Conservation (phyloP, 2,797 vertebrate genomes). For the Steatocranus sp. region DNA sequence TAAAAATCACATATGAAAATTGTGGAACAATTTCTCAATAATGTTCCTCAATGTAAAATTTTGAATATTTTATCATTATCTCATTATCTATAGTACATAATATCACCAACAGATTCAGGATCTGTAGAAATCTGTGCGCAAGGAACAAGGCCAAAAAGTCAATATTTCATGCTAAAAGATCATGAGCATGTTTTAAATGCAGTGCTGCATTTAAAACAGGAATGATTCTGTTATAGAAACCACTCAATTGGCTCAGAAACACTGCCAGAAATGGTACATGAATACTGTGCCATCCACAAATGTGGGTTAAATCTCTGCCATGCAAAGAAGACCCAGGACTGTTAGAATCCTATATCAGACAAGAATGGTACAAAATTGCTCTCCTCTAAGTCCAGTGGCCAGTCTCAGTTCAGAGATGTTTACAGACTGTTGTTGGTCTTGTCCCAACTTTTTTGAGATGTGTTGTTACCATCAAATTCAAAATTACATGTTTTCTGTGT, state of each 20-base stretch:
- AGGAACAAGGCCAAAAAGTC: not conserved
- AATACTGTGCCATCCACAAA: not conserved
- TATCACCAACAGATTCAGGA: not conserved
- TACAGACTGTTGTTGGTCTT: fast-evolving
- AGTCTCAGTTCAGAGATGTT: not conserved
- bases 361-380: not conserved
- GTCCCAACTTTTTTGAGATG: not conserved
- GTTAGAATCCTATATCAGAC: not conserved
- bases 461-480: not conserved
- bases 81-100: not conserved
- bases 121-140: not conserved
- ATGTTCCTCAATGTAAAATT: not conserved
- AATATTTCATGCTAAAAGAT: fast-evolving
- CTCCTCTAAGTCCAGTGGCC: not conserved
- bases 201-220: no score
- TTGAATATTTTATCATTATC: fast-evolving
- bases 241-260: fast-evolving
- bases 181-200: not conserved
- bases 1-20: not conserved
- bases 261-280: not conserved
- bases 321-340: not conserved
- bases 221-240: not conserved
- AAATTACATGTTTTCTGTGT: fast-evolving
- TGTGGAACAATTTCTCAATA: not conserved
- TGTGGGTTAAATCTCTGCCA: fast-evolving